Evolutionary conservation across 2,888 invertebrate species (phyloP).

Genomic region (Hesperia comma): DNA sequence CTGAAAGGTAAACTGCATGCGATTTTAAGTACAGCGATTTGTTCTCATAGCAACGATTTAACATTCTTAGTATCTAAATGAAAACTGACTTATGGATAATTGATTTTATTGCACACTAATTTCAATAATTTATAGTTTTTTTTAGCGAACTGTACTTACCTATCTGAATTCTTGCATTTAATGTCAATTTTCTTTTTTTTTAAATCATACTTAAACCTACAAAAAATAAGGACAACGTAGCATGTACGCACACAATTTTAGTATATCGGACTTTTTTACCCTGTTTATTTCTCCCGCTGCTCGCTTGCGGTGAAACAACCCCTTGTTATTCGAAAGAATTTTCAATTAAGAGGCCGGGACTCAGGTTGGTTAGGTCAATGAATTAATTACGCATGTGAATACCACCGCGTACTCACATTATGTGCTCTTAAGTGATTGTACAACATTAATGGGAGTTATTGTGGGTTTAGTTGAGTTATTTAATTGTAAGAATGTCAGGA

Average conservation of each 20-base stretch:
- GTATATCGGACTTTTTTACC: neutral
- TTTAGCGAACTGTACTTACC: too few species aligned
- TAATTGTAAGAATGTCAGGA: neutral
- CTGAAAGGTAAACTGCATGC: neutral
- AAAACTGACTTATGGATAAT: too few species aligned
- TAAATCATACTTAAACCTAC: too few species aligned
- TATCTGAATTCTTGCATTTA: too few species aligned
- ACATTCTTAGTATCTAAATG: too few species aligned
- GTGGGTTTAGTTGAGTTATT: neutral
- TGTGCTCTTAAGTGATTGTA: conserved; percentile 11
- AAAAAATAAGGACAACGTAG: neutral
- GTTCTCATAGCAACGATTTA: neutral
- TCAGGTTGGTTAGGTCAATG: conserved; percentile 26
- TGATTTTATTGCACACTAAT: too few species aligned
- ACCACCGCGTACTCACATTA: neutral
- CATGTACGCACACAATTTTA: neutral
- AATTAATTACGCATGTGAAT: conserved; percentile 14
- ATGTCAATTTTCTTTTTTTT: too few species aligned
- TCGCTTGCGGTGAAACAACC: neutral
- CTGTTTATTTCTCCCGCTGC: neutral
- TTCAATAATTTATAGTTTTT: too few species aligned
- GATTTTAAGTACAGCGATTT: neutral
- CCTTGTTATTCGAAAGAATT: conserved; percentile 5
- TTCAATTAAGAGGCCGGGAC: conserved; percentile 17
- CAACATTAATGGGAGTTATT: conserved; percentile 6